Evolutionary conservation across 2,797 vertebrate genomes (phyloP), one percentile per base, ranked within the genome.

Genomic region (Propithecus deckenii): DNA sequence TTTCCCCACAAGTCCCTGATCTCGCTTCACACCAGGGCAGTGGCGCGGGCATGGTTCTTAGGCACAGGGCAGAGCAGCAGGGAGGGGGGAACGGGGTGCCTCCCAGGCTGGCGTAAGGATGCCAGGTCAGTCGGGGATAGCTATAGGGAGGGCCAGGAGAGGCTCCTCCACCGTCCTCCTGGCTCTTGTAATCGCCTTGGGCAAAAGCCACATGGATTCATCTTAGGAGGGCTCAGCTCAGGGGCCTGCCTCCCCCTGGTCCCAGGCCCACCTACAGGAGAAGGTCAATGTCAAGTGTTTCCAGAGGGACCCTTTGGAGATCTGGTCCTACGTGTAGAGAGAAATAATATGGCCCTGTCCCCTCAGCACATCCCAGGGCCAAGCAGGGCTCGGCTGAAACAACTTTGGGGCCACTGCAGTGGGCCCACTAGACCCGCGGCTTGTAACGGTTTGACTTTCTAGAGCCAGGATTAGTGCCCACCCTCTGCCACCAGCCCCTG

Each of bases 31-130:
- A n/a, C 50, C 35, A 25, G 74, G 61, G 75, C 69, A 32, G 41
- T 41, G 71, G 81, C 38, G 30, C 65, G 80, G 61, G 48, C 65
- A 2, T 2, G 8, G 63, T 23, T 90, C 80, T 86, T 23, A 10
- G 81, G 59, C 41, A 18, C 32, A 5, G 78, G 35, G 55, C 52
- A 80, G 71, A 69, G 61, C 10, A 8, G 1, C 13, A 4, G 79
- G 52, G 30, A 78, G 35, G 43, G 35, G 43, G 43, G 35, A 18
- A 8, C 1, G 0, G 0, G 6, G 84, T 1, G 3, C 63, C 41
- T 28, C 71, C 4, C 0, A 43, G 71, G 46, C 69, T 15, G 20
- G 13, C 0, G 0, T 38, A 28, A 71, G 43, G 48, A 15, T 55
- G 50, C 15, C 46, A 48, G 43, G 13, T 55, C 43, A 43, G 22